Evolutionary conservation across 2,113 vertebrate species (phyloP), one percentile per base, ranked within the genome.

Genomic region (Forbesichthys agassizii): DNA sequence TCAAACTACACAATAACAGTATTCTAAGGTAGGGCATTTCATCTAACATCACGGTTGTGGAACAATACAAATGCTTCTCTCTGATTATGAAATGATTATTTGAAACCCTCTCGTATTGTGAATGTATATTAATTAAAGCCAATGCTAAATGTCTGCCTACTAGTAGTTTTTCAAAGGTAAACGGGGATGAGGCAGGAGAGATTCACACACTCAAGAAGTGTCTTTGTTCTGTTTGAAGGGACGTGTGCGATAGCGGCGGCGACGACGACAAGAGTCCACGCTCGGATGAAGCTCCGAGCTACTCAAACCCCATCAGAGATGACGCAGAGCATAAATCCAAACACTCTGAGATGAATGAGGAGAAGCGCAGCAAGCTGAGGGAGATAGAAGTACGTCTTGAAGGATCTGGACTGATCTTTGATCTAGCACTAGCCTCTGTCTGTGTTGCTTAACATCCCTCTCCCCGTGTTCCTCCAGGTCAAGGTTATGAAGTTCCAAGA

Each of bases 401-500:
- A 9, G 49, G 49, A 52, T 12, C 1, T 18, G 55, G 16, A 57
- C n/a, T 18, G 27, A 27, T 20, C 10, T 16, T n/a, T 16, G 1
- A 6, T 4, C 1, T 57, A 60, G 58, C 11, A 33, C 9, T 11
- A 51, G 9, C 1, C 33, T 13, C 3, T 6, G 12, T 13, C 13
- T 69, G 9, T 65, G 59, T 46, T 56, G 4, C 0, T 0, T 65
- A 9, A 27, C 20, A 42, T 62, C 57, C 48, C 1, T 2, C 48
- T 64, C 42, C 1, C 49, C 52, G 3, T 86, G 69, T 66, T 89
- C 79, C 85, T 71, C 71, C 86, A 99, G 98, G 94, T 99, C 61
- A 99, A 99, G 86, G 98, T 99, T 77, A 99, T 99, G 96, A 99
- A 99, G 91, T 99, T 99, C 92, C 97, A 99, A 82, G 98, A 99